Base-by-base conservation (phyloP, 1,140 invertebrate genomes). In the Drosophila obscura region DNA sequence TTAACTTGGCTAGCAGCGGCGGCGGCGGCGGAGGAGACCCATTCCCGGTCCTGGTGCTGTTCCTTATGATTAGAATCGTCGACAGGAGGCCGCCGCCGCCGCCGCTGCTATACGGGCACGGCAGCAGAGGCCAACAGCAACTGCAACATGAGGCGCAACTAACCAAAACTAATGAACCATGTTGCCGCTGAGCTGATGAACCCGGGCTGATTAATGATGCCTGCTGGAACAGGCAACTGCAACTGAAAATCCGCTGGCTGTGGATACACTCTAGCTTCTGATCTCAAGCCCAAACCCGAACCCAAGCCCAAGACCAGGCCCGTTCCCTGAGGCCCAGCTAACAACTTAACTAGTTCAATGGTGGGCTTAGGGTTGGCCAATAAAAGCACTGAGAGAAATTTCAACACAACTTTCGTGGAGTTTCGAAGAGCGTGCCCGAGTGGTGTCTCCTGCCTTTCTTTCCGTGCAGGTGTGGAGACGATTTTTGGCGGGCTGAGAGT, bases 41-140 rank as follows among this genome's bases (percentile, higher is more conserved):
- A 44, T 31, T 53, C 43, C 51, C 31, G 61, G 58, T 66, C 49
- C 71, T 46, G 61, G 60, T 76, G 80, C 81, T 83, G 77, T 87
- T 82, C 81, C 82, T 87, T 85, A 85, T 87, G 82, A 85, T 85
- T 85, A 87, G 82, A 85, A 85, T 85, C 82, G 82, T 81, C 81
- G 73, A 73, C 77, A 83, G 80, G 49, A 73, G 79, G 69, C 80
- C 64, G 80, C 35, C 31, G 26, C 26, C 26, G 26, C 6, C 26
- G 26, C 26, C 26, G 6, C 26, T 28, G 26, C 79, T 67, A 81
- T 77, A 82, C 69, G 55, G 75, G 61, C 63, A 77, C 77, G 22
- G 60, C 64, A 44, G 57, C 73, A 72, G 26, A 66, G 49, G 31
- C 55, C 43, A 61, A 45, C 73, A 46, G 9, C 69, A 49, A 16